These are phyloP conservation scores for Squalus acanthias DNA, from an alignment of 2,797 vertebrate species.

Conservation along the genomic window DNA sequence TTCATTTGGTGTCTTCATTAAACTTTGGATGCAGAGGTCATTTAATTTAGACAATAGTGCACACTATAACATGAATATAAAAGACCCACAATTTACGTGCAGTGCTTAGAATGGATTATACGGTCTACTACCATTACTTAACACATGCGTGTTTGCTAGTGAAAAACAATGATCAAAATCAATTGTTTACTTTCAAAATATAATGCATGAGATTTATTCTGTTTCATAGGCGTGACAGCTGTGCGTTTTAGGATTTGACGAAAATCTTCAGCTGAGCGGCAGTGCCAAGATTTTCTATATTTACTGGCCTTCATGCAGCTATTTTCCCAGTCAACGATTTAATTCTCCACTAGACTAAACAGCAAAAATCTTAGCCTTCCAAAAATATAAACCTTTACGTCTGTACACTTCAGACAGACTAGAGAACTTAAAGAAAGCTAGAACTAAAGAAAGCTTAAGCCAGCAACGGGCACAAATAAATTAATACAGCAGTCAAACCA, in stretches of 20 bases:
- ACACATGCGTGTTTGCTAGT: too few species aligned
- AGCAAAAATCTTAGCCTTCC: neutral
- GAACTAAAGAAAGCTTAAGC: neutral
- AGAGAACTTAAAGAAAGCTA: neutral
- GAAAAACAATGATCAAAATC: neutral
- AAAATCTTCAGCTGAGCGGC: neutral
- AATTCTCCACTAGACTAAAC: neutral
- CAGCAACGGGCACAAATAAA: neutral
- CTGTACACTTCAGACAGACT: neutral
- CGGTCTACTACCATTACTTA: neutral
- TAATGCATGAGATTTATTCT: neutral
- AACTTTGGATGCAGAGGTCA: neutral
- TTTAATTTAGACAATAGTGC: neutral
- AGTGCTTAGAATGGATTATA: neutral
- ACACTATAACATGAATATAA: neutral
- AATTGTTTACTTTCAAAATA: neutral
- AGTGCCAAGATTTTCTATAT: neutral
- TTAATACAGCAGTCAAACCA: neutral
- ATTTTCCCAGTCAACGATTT: neutral
- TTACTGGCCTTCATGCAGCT: neutral
- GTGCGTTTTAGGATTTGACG: neutral
- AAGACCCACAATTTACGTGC: neutral
- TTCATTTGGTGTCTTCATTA: constrained; percentile 15
- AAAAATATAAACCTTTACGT: neutral
- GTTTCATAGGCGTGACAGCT: neutral